phyloP scores from a whole-genome alignment of 2,888 invertebrate genomes.

The Diaprepes abbreviatus region DNA sequence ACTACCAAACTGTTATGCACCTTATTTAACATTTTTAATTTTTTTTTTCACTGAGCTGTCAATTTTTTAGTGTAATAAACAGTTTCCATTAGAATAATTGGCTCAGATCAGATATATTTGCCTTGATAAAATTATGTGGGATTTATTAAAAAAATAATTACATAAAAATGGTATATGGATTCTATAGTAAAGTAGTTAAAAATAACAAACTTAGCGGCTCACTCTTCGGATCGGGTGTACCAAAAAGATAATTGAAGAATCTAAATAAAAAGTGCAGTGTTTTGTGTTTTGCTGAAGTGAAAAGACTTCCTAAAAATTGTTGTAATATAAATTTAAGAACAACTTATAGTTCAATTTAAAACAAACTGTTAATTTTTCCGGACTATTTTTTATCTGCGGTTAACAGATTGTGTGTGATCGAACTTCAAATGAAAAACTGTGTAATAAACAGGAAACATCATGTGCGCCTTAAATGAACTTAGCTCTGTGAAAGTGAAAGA shows the following conservation, averaged over 20 bases:
- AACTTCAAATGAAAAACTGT: constrained; percentile 38
- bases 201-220: constrained; percentile 63
- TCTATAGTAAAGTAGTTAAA: constrained; percentile 64
- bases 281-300: constrained; percentile 63
- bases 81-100: constrained; percentile 35
- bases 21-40: constrained; percentile 33
- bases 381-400: constrained; percentile 42
- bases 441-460: constrained; percentile 42
- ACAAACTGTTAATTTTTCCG: constrained; percentile 46
- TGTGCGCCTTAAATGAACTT: constrained; percentile 35
- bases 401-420: constrained; percentile 33
- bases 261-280: constrained; percentile 63
- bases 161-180: constrained; percentile 66
- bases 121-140: constrained; percentile 36
- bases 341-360: constrained; percentile 43
- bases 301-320: constrained; percentile 62
- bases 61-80: constrained; percentile 44
- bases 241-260: constrained; percentile 54
- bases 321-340: constrained; percentile 45
- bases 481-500: constrained; percentile 41
- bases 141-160: constrained; percentile 34
- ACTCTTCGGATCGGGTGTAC: constrained; percentile 66
- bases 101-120: constrained; percentile 33
- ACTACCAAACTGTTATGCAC: constrained; percentile 36
- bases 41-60: constrained; percentile 33